Evolutionary conservation across 2,888 invertebrate species (phyloP), one percentile per base, ranked within the genome.

Genomic region (Drosophila macrothrix): DNA sequence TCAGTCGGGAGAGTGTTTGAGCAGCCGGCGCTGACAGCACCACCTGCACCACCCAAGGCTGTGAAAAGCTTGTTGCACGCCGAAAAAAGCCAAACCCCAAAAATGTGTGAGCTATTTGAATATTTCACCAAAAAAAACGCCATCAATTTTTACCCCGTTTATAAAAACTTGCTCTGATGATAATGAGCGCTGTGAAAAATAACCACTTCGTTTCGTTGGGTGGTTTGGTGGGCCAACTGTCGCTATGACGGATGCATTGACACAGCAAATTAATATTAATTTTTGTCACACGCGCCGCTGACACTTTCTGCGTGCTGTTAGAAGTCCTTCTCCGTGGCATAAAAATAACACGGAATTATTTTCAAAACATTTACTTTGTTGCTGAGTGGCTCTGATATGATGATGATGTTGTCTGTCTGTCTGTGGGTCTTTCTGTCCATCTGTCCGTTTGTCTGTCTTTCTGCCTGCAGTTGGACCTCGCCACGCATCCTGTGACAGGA

Each of bases 251-350:
- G 80, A 81, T 87, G 82, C 91, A 90, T 89, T 91, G 90, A 91
- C 92, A 91, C 78, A 85, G 90, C 90, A 92, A 92, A 92, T 92
- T 92, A 92, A 91, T 91, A 92, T 91, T 92, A 92, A 92, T 92
- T 92, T 92, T 84, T 88, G 88, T 85, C 91, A 90, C 92, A 92
- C 91, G 91, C 89, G 83, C 78, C 78, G 59, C 59, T 88, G 90
- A 90, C 92, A 86, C 76, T 88, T 84, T 79, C 60, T 60, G 58
- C 49, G 52, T 56, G 12, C 55, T 25, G 22, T 22, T 60, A 29
- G 29, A n/a, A n/a, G 43, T 69, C 66, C 73, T 59, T 72, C 53
- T 37, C 12, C 52, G 19, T 14, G 12, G 28, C 28, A n/a, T 50
- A 90, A 84, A 83, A 86, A 82, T 73, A 86, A 86, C 84, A 82